Conservation (phyloP, 2,888 invertebrate genomes). For the Eurytoma adleriae region DNA sequence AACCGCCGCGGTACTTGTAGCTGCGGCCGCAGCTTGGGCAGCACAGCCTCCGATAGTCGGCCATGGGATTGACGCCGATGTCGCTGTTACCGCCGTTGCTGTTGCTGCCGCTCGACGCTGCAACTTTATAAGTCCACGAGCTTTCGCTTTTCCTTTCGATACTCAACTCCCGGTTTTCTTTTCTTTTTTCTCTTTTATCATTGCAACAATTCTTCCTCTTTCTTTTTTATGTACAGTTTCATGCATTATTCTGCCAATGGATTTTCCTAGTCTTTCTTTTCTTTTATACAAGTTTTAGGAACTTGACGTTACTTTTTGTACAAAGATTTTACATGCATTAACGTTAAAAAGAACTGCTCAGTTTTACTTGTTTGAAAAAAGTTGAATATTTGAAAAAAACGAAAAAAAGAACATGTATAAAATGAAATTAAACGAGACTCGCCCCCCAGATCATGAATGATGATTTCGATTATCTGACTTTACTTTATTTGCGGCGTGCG, state of each 20-base stretch:
- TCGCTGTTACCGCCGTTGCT: not conserved
- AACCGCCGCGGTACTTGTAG: slow-evolving; percentile 75
- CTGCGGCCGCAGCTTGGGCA: slow-evolving; percentile 74
- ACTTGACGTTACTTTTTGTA: not conserved
- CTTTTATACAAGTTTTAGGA: not conserved
- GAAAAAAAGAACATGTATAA: slow-evolving; percentile 2
- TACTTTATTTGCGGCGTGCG: slow-evolving; percentile 29
- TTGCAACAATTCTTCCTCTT: slow-evolving; percentile 22
- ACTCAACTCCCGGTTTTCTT: slow-evolving; percentile 26
- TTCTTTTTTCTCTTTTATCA: slow-evolving; percentile 30
- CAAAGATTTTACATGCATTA: slow-evolving; percentile 45
- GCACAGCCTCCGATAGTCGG: slow-evolving; percentile 70
- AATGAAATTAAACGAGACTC: slow-evolving; percentile 6
- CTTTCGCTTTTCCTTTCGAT: slow-evolving; percentile 40
- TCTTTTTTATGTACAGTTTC: slow-evolving; percentile 22
- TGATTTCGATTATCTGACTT: not conserved
- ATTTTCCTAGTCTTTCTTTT: not conserved
- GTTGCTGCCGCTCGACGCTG: slow-evolving; percentile 24
- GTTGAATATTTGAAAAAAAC: slow-evolving; percentile 6
- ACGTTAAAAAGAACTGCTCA: slow-evolving; percentile 5
- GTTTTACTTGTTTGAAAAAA: slow-evolving; percentile 3
- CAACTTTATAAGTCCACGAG: slow-evolving; percentile 38
- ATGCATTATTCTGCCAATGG: slow-evolving; percentile 9
- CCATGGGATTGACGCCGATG: slow-evolving; percentile 62
- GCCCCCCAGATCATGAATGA: slow-evolving; percentile 49